Evolutionary conservation across 2,797 vertebrate species (phyloP).

Genomic region (Gymnocypris eckloni): DNA sequence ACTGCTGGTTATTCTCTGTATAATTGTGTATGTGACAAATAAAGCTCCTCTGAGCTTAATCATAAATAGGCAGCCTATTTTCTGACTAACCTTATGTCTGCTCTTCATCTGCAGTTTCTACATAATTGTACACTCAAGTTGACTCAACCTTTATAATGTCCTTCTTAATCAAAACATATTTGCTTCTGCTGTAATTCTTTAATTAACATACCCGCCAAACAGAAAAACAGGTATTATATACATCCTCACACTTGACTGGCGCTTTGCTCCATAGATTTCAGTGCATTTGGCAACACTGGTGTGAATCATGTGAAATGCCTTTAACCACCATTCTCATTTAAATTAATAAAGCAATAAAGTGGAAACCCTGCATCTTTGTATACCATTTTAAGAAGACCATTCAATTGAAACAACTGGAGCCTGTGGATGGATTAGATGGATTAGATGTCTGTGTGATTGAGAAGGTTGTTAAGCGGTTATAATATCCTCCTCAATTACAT

Average conservation of each 20-base stretch:
- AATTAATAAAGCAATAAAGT: slow-evolving; percentile 30
- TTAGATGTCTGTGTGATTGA: slow-evolving; percentile 61
- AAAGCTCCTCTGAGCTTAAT: no score
- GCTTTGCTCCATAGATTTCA: not conserved
- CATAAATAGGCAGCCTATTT: not conserved
- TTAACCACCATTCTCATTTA: not conserved
- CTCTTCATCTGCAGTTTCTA: not conserved
- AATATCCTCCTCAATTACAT: slow-evolving; percentile 63
- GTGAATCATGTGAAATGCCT: not conserved
- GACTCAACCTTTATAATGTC: not conserved
- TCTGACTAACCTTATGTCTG: not conserved
- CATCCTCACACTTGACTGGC: not conserved
- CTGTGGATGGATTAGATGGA: slow-evolving; percentile 55
- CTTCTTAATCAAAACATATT: not conserved
- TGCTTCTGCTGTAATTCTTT: not conserved
- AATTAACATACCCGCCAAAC: not conserved
- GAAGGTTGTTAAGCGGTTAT: slow-evolving; percentile 67
- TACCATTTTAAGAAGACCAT: slow-evolving; percentile 45
- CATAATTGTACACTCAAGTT: not conserved
- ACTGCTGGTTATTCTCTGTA: no score
- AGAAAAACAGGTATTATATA: not conserved
- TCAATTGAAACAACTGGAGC: slow-evolving; percentile 64
- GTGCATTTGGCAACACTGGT: not conserved
- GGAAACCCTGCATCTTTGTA: not conserved
- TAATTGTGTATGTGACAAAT: no score